Percentiles rank a stretch among this genome's conserved stretches.
Conservation (phyloP, 2,888 invertebrate genomes). For the Cantharis lateralis region DNA sequence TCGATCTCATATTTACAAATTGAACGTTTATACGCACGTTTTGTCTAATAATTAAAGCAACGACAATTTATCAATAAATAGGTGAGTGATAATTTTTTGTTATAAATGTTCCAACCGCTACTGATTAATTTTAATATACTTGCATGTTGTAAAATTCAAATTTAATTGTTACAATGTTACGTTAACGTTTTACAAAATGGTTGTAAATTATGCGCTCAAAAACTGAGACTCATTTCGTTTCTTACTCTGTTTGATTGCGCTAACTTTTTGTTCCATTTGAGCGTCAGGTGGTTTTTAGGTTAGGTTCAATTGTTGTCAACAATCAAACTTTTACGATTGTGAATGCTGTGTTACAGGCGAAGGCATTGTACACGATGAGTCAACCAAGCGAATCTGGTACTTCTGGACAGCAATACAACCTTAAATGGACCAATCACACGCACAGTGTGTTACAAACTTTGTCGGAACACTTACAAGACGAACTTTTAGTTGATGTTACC, state of each 20-base stretch:
- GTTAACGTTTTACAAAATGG: background rate
- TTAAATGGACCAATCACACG: constrained; percentile 60
- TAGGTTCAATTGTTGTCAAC: background rate
- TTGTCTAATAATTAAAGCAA: background rate
- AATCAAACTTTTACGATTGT: background rate
- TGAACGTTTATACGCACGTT: background rate
- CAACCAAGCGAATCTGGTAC: background rate
- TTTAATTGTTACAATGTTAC: background rate
- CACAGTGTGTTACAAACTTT: constrained; percentile 57
- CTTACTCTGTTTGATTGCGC: background rate
- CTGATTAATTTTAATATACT: background rate
- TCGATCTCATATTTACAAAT: background rate
- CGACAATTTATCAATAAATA: background rate
- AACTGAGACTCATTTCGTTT: background rate
- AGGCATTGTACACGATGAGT: background rate
- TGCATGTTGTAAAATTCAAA: background rate
- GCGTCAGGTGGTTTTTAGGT: background rate
- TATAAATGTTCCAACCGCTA: background rate
- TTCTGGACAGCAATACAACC: constrained; percentile 49
- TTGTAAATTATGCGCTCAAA: background rate
- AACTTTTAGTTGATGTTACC: constrained; percentile 57
- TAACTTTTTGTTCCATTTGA: background rate
- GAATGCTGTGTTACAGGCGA: background rate
- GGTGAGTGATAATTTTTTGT: background rate
- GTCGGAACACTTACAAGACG: constrained; percentile 54